Conservation (phyloP, 2,113 vertebrate genomes). For the Catharus minimus region DNA sequence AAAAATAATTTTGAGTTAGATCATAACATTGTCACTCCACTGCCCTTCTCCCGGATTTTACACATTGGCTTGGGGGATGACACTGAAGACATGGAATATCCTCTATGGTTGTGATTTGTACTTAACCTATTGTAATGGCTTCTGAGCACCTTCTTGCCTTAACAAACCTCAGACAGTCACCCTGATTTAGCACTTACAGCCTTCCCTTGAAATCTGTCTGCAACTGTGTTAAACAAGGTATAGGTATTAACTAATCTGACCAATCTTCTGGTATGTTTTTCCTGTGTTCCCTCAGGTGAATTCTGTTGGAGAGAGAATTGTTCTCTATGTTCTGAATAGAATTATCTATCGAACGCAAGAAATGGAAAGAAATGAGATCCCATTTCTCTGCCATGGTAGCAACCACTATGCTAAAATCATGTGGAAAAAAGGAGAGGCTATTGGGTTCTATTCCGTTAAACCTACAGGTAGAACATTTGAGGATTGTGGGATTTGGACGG, state of each 20-base stretch:
- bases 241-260: neutral
- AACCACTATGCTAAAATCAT: slow-evolving; percentile 86
- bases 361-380: slow-evolving; percentile 78
- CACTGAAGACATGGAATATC: neutral
- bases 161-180: neutral
- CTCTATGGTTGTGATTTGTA: neutral
- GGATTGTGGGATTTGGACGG: neutral
- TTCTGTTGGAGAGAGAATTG: slow-evolving; percentile 85
- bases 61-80: neutral
- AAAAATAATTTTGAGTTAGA: neutral
- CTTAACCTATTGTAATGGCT: neutral
- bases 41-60: neutral
- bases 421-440: slow-evolving; percentile 88
- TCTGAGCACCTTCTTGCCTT: neutral
- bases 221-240: neutral
- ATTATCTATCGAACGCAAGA: slow-evolving; percentile 89
- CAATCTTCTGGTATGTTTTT: slow-evolving; percentile 18
- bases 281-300: slow-evolving; percentile 76
- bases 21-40: neutral
- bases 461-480: slow-evolving; percentile 75
- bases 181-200: neutral
- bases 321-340: slow-evolving; percentile 89
- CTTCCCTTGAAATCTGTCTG: neutral
- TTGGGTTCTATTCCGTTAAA: slow-evolving; percentile 94
- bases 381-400: slow-evolving; percentile 87